Evolutionary conservation across 2,113 vertebrate species (phyloP).

Genomic region (Genyomyrus donnyi): DNA sequence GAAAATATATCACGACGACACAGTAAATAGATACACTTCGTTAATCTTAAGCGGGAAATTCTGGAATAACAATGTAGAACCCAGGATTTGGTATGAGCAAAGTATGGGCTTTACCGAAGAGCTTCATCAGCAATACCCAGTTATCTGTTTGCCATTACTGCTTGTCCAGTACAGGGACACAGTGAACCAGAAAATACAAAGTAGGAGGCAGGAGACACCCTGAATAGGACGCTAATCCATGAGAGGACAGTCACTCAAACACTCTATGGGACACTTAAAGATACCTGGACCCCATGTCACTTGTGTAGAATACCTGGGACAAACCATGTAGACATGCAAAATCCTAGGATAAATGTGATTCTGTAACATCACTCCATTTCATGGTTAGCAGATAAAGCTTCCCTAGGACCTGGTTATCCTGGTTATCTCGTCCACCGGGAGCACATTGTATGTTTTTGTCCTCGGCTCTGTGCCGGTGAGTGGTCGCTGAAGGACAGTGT

Average conservation of each 20-base stretch:
- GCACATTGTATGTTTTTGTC: not conserved
- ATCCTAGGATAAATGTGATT: not conserved
- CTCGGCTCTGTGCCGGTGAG: not conserved
- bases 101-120: not conserved
- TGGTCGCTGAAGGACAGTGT: not conserved
- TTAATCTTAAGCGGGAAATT: not conserved
- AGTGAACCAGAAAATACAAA: not conserved
- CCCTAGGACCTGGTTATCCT: not conserved
- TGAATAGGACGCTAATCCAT: not conserved
- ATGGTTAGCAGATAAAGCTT: not conserved
- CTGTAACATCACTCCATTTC: not conserved
- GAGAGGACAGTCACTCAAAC: not conserved
- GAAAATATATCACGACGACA: not conserved
- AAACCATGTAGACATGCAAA: not conserved
- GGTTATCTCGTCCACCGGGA: not conserved
- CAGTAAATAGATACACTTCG: not conserved
- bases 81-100: not conserved
- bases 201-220: not conserved
- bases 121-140: not conserved
- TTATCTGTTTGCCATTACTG: not conserved
- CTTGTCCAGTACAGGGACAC: not conserved
- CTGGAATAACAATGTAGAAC: not conserved
- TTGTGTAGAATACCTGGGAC: not conserved
- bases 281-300: not conserved
- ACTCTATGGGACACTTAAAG: not conserved